phyloP scores from a whole-genome alignment of 2,113 vertebrate species.

The Rhizomys pruinosus region DNA sequence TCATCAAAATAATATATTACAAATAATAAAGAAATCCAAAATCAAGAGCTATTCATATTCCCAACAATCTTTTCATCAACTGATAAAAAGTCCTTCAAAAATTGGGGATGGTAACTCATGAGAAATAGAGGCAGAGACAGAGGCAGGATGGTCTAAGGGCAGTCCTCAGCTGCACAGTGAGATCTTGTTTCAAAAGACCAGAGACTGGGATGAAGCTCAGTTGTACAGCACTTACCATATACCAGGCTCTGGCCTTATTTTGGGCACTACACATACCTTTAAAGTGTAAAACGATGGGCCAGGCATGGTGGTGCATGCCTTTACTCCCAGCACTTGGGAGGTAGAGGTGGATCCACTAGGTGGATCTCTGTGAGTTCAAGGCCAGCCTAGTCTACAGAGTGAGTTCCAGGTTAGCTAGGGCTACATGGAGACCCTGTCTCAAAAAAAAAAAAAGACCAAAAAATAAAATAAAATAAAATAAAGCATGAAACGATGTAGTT shows the following conservation, averaged over 20 bases:
- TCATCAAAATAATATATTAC: slow-evolving; percentile 14
- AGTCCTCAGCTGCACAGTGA: neutral
- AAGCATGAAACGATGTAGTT: neutral
- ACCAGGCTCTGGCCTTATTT: neutral
- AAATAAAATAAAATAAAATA: too few relatives aligned
- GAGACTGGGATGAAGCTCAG: neutral
- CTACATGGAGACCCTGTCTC: too few relatives aligned
- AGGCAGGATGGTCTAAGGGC: neutral
- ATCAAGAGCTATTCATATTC: slow-evolving; percentile 18
- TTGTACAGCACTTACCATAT: neutral
- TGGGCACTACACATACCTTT: neutral
- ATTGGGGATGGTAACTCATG: neutral
- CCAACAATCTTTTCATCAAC: neutral
- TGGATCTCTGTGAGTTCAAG: too few relatives aligned
- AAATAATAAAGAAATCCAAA: slow-evolving; percentile 14
- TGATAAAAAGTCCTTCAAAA: slow-evolving; percentile 4
- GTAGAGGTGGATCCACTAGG: too few relatives aligned
- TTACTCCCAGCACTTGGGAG: too few relatives aligned
- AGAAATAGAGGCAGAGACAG: too few relatives aligned
- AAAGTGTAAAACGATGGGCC: too few relatives aligned
- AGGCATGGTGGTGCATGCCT: too few relatives aligned
- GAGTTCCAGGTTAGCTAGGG: too few relatives aligned
- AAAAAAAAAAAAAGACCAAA: too few relatives aligned
- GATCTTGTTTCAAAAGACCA: neutral
- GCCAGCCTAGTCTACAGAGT: too few relatives aligned